These are phyloP conservation scores for Hypercompe scribonia DNA, from an alignment of 2,888 invertebrate species.

Conservation along the genomic window DNA sequence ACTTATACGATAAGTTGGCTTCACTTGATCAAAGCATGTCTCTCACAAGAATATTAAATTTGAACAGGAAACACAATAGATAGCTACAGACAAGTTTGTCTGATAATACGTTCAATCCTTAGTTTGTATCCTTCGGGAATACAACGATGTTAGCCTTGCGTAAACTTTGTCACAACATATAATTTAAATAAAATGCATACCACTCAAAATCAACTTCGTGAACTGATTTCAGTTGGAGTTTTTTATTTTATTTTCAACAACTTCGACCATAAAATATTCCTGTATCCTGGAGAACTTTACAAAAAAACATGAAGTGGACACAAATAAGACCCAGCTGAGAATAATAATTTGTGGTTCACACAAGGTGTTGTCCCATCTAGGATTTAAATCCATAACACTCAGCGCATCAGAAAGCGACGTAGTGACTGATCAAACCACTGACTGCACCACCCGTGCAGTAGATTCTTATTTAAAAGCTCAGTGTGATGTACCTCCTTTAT, in stretches of 20 bases:
- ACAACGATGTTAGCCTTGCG: background rate
- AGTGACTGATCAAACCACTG: too few species aligned
- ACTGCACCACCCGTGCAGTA: too few species aligned
- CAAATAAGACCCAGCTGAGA: too few species aligned
- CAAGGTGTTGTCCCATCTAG: too few species aligned
- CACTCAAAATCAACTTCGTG: background rate
- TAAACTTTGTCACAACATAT: background rate
- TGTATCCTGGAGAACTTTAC: too few species aligned
- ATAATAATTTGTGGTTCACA: too few species aligned
- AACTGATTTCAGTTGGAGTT: background rate
- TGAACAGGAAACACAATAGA: background rate
- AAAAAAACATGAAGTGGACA: too few species aligned
- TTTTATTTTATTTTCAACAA: too few species aligned
- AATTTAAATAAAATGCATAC: background rate
- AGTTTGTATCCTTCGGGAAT: background rate
- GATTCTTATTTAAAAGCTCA: background rate
- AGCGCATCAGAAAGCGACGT: too few species aligned
- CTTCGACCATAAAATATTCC: too few species aligned
- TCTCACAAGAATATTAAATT: background rate
- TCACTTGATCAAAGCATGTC: background rate
- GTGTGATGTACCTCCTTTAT: constrained; percentile 18
- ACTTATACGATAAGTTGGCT: background rate
- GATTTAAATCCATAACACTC: too few species aligned
- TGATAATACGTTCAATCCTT: background rate
- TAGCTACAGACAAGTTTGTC: background rate